phyloP scores from a whole-genome alignment of 37 sponge, comb jelly and placozoan species.

The Amphimedon queenslandica region DNA sequence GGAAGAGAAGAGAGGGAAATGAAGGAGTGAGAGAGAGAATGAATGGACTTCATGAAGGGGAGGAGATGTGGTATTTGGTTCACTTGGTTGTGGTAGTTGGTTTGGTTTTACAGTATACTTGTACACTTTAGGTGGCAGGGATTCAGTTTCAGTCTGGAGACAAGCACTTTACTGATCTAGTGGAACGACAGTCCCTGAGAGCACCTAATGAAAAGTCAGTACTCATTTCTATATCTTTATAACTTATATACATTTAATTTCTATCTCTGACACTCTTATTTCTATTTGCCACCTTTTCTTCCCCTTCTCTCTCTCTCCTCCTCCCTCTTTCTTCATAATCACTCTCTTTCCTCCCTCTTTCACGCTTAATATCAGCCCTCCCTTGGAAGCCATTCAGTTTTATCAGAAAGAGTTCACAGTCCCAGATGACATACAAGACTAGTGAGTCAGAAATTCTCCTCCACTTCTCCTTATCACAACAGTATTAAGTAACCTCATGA shows the following conservation, averaged over 20 bases:
- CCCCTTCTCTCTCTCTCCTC: neutral
- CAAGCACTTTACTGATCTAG: constrained; percentile 61
- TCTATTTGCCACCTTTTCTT: neutral
- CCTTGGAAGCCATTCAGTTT: constrained; percentile 46
- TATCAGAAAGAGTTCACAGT: constrained; percentile 37
- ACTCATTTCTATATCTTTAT: too few relatives aligned
- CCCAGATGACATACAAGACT: constrained; percentile 47
- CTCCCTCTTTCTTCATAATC: neutral
- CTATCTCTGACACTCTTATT: too few relatives aligned
- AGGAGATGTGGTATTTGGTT: too few relatives aligned
- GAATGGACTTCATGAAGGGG: too few relatives aligned
- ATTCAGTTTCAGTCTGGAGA: constrained; percentile 54
- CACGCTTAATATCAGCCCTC: constrained; percentile 36
- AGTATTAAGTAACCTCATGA: too few relatives aligned
- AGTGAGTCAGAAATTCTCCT: too few relatives aligned
- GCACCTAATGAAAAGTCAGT: constrained; percentile 57
- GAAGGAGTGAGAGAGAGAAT: too few relatives aligned
- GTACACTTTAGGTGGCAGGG: constrained; percentile 7
- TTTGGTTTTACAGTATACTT: too few relatives aligned
- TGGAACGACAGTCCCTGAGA: constrained; percentile 57
- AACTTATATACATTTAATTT: too few relatives aligned
- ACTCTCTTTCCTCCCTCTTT: neutral
- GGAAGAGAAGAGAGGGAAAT: too few relatives aligned
- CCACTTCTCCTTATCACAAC: too few relatives aligned
- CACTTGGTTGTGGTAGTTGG: too few relatives aligned